Evolutionary conservation across 2,888 invertebrate species (phyloP), one percentile per base, ranked within the genome.

Genomic region (Pardosa pseudoannulata): DNA sequence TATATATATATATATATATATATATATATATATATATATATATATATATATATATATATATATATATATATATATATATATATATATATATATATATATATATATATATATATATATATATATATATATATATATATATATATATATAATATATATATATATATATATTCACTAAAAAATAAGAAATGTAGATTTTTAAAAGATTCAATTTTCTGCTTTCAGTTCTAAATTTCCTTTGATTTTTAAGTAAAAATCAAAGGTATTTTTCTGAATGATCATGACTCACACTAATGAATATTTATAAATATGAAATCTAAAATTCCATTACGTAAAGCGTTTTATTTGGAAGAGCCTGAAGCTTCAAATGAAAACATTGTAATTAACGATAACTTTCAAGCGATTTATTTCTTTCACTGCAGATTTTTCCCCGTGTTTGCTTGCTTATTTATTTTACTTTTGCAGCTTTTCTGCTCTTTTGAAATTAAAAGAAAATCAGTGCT

Each of bases 101-200:
- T 46, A 46, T 46, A 46, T 46, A 46, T 46, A 46, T 46, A 46
- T 46, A 46, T 46, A 46, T 46, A 46, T 46, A 46, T 46, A 46
- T 46, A 46, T 46, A 46, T 46, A 46, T 46, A 46, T 13, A 46
- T 13, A 13, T 13, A 46, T 46, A 16, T 16, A 46, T 46, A 13
- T 6, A 16, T 46, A 46, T 13, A 46, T 16, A 16, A 46, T 46
- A 46, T 11, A 2, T 16, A 46, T 6, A 6, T 46, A 2, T n/a
- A n/a, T n/a, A n/a, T n/a, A n/a, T n/a, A n/a, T n/a, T n/a, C n/a
- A n/a, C n/a, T n/a, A n/a, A n/a, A 46, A 7, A 9, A 16, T 16
- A 13, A 13, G 2, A 16, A 16, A 16, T 11, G 16, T 46, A 46
- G 16, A 16, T 46, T 16, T 2, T 6, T 16, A 16, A 16, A 6